phyloP scores from a whole-genome alignment of 2,888 invertebrate genomes.

The Himalopsyche japonica region DNA sequence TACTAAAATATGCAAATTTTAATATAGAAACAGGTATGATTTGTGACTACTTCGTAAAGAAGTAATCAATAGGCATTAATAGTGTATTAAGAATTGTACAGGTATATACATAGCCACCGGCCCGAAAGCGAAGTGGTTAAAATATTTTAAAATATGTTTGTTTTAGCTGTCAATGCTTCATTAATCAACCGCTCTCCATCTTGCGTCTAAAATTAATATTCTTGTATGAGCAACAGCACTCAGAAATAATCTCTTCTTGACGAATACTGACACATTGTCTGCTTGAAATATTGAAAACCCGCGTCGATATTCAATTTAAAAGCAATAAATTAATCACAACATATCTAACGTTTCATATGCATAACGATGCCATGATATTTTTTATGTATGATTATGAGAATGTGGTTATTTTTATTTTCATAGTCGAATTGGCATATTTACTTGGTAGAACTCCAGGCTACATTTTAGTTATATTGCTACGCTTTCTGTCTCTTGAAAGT shows the following conservation, averaged over 20 bases:
- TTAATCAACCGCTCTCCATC: not conserved
- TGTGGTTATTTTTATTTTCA: no score
- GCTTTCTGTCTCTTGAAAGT: no score
- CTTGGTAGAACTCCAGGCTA: no score
- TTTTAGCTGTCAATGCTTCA: not conserved
- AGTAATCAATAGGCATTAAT: no score
- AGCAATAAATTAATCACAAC: not conserved
- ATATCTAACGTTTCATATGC: not conserved
- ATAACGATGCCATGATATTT: not conserved
- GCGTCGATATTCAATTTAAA: not conserved
- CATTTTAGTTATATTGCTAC: no score
- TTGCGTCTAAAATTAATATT: not conserved
- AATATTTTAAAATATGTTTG: not conserved
- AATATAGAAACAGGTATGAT: no score
- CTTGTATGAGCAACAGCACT: not conserved
- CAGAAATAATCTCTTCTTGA: not conserved
- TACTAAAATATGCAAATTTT: no score
- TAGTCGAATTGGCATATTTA: no score
- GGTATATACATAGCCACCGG: not conserved
- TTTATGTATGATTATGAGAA: not conserved
- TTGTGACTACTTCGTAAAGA: no score
- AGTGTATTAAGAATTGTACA: no score
- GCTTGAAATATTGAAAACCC: not conserved
- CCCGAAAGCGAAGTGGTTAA: not conserved
- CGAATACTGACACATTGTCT: not conserved